These are phyloP conservation scores for Amblyraja radiata DNA, from an alignment of 2,797 vertebrate genomes.

Conservation along the genomic window DNA sequence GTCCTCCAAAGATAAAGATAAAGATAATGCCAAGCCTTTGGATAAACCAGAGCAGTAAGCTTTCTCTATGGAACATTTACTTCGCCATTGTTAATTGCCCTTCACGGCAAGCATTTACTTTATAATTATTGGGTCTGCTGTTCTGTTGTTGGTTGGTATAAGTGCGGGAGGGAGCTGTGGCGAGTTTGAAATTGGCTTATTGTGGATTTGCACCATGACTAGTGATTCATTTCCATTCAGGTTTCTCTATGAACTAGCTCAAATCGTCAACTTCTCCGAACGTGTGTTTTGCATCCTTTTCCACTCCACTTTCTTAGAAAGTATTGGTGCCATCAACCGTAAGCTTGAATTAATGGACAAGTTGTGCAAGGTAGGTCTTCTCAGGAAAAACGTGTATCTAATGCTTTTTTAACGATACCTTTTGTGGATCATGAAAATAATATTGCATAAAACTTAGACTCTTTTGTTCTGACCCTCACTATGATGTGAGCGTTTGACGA, in stretches of 20 bases:
- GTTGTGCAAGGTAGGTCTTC: slow-evolving; percentile 74
- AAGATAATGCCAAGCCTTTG: slow-evolving; percentile 75
- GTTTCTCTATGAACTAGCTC: slow-evolving; percentile 86
- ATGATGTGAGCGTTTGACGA: too few species aligned
- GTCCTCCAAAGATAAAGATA: slow-evolving; percentile 75
- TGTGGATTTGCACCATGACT: not conserved
- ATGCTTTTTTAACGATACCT: not conserved
- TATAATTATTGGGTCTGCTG: not conserved
- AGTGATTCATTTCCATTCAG: slow-evolving; percentile 52
- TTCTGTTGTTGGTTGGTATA: not conserved
- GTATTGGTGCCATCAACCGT: slow-evolving; percentile 71
- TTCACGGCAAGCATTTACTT: not conserved
- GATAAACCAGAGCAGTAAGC: slow-evolving; percentile 98
- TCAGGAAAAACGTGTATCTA: too few species aligned
- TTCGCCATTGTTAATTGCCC: not conserved
- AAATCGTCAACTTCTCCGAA: slow-evolving; percentile 91
- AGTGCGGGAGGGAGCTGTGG: not conserved
- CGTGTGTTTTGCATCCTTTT: slow-evolving; percentile 94
- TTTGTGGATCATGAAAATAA: not conserved
- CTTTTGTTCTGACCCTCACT: not conserved
- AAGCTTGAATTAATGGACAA: slow-evolving; percentile 86
- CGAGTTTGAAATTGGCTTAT: too few species aligned
- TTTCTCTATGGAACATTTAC: not conserved
- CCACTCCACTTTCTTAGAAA: slow-evolving; percentile 87
- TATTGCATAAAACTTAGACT: not conserved